Base-by-base conservation (phyloP, 2,113 vertebrate genomes). In the Paracanthobrama guichenoti region DNA sequence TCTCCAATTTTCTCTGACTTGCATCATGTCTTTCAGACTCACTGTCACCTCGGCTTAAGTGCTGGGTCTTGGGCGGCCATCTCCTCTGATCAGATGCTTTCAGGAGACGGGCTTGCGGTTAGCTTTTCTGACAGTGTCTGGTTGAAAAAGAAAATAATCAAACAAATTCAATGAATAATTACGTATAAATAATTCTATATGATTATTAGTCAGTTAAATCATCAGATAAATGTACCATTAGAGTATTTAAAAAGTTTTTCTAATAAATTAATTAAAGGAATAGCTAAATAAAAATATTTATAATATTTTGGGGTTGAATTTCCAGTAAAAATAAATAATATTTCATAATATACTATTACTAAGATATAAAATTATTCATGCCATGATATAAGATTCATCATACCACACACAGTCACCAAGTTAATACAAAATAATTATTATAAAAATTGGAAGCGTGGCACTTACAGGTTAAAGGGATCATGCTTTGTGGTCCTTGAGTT, bases 1-100 rank as follows among this genome's bases (percentile, higher is more conserved):
- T 92, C 91, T 93, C 92, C 92, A 92, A 92, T 95, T 94, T 93
- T 91, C 94, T 92, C 89, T 84, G 88, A 92, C 91, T 92, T 93
- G 90, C 91, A 91, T 92, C 60, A 86, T 91, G 91, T 93, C 92
- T 92, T 87, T 86, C 86, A 92, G 91, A 93, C 90, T 92, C 91
- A 91, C 91, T 92, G 93, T 92, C 92, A 94, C 90, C 89, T 92
- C 85, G 87, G 88, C 90, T 94, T 91, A 92, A 87, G 86, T 64
- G 46, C 39, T 14, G 24, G n/a, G 79, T 84, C 71, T 53, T 83
- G 82, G 81, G 85, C 44, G 26, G 67, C 81, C 62, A 82, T 87
- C 85, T 89, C 75, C 87, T 81, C 85, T 88, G 87, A 88, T 91
- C 88, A 88, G 83, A 92, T 87, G 88, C 83, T 84, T 91, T 91